Base-by-base conservation (phyloP, 2,888 invertebrate genomes). In the Zygaena filipendulae region DNA sequence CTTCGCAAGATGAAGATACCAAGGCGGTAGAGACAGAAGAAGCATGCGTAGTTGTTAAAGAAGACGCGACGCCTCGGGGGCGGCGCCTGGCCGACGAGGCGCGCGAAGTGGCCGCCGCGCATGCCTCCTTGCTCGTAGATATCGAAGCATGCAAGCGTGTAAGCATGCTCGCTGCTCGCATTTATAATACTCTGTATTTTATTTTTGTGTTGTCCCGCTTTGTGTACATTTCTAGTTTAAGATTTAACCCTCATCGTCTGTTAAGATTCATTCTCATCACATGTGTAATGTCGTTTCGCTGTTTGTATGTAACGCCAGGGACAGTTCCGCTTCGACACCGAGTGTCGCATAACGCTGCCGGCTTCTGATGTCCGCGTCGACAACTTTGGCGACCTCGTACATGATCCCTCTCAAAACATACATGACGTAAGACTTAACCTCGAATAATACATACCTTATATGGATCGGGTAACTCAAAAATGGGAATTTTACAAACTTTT, bases 301-400 rank as follows among this genome's bases (percentile, higher is more conserved):
- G 47, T 59, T 38, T 39, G 40, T 50, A 46, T 61, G 48, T 61
- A 61, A 61, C 61, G 57, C 45, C 87, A 92, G 90, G 91, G 91
- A 80, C 92, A 92, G 79, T 93, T 92, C 80, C 87, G 91, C 59
- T 93, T 92, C 82, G 92, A 92, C 74, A 88, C 88, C 64, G 94
- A 93, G 81, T 89, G 88, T 64, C 85, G 84, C 59, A 80, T 85
- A 51, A 86, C 85, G 61, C 83, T 92, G 56, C 88, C 90, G 38
- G 87, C 88, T 52, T 82, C 85, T 52, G 89, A 90, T 60, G 84
- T 87, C 61, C 86, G 87, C 72, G 86, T 87, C 70, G 81, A 80
- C 54, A 59, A 64, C 39, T 81, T 52, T 48, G 81, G 81, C 4
- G 81, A 81, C 39, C 67, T 80, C 47, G 47, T 77, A 38, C 70